A percentile compares a stretch with the other conserved stretches of the same genome.
phyloP scores from a whole-genome alignment of 2,888 invertebrate genomes.

The Abscondita cerata region DNA sequence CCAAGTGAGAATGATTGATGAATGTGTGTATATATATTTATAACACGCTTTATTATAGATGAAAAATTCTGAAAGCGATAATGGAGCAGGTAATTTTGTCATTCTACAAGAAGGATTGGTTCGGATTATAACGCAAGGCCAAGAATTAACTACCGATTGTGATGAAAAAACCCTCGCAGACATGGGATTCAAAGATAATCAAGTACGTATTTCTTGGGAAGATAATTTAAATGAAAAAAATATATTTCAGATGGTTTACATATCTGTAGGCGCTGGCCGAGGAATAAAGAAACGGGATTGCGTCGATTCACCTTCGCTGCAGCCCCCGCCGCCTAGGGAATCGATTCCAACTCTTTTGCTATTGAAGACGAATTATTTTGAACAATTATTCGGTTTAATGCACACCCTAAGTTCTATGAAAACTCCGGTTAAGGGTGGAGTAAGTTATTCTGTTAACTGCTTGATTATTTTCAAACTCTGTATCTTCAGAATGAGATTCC shows the following conservation, averaged over 20 bases:
- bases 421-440: constrained; percentile 74
- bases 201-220: constrained; percentile 61
- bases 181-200: constrained; percentile 93
- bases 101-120: constrained; percentile 76
- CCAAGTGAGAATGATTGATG: constrained; percentile 48
- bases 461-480: background rate
- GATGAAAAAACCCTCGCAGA: constrained; percentile 91
- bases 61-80: constrained; percentile 47
- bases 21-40: constrained; percentile 44
- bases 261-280: constrained; percentile 81
- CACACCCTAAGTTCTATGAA: constrained; percentile 89
- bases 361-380: constrained; percentile 86
- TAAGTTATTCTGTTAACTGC: constrained; percentile 51
- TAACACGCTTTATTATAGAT: constrained; percentile 37
- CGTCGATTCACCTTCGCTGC: constrained; percentile 82
- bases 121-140: constrained; percentile 92
- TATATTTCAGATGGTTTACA: constrained; percentile 78
- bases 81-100: constrained; percentile 48
- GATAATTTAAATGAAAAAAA: background rate
- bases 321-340: constrained; percentile 86
- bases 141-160: constrained; percentile 90
- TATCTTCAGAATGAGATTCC: constrained; percentile 67
- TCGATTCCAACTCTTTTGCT: constrained; percentile 85
- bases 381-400: constrained; percentile 89
- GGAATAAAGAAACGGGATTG: constrained; percentile 67